A percentile compares a stretch with the other conserved stretches of the same genome.
Evolutionary conservation across 2,797 vertebrate species (phyloP).

Genomic region (Anabacerthia variegaticeps): DNA sequence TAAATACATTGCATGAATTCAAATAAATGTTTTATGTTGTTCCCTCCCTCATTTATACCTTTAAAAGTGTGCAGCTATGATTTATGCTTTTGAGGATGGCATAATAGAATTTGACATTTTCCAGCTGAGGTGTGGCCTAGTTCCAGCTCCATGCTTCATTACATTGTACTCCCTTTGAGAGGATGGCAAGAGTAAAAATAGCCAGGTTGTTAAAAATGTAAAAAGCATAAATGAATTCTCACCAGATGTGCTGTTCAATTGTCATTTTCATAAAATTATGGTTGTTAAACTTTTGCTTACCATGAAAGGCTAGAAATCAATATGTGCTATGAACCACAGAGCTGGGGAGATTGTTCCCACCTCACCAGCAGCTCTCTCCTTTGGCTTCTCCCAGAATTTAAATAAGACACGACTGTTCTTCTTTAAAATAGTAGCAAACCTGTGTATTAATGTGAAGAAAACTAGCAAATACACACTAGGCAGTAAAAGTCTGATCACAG

Average conservation of each 20-base stretch:
- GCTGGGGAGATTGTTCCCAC: neutral
- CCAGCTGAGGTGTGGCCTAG: slow-evolving; percentile 82
- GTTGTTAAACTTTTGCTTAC: slow-evolving; percentile 43
- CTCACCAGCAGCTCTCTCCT: neutral
- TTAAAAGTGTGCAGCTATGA: slow-evolving; percentile 65
- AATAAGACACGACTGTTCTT: neutral
- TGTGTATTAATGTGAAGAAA: neutral
- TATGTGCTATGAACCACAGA: accelerated
- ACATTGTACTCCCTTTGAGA: slow-evolving; percentile 76
- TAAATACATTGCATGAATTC: neutral
- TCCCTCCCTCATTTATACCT: neutral
- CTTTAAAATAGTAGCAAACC: neutral
- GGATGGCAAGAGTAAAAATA: slow-evolving; percentile 80
- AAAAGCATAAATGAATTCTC: slow-evolving; percentile 77
- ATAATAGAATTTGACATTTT: slow-evolving; percentile 84
- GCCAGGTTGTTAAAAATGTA: slow-evolving; percentile 78
- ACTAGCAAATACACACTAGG: neutral
- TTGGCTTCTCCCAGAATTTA: neutral
- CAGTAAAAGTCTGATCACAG: neutral
- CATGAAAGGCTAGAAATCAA: neutral
- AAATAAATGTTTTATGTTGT: slow-evolving; percentile 24
- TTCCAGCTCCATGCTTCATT: slow-evolving; percentile 81
- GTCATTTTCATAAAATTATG: slow-evolving; percentile 67
- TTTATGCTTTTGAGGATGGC: slow-evolving; percentile 77
- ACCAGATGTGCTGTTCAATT: slow-evolving; percentile 74